Evolutionary conservation across 2,888 invertebrate species (phyloP).

Genomic region (Serrognathus titanus): DNA sequence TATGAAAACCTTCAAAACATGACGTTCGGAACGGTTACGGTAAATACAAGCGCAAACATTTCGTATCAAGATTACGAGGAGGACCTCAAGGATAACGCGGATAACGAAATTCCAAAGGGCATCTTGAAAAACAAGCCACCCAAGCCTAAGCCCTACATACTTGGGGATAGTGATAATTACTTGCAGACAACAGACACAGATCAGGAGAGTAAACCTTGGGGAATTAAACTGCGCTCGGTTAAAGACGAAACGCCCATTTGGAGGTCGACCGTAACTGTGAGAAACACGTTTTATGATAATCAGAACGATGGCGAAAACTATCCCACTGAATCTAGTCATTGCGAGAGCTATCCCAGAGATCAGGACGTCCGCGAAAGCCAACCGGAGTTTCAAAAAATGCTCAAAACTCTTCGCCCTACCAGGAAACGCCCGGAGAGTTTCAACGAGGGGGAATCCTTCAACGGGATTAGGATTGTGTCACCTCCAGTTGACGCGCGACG

Average conservation of each 20-base stretch:
- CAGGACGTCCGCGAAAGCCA: conserved; percentile 21
- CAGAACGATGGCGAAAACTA: neutral
- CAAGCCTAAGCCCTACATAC: conserved; percentile 71
- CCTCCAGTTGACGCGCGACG: conserved; percentile 24
- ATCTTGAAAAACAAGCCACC: conserved; percentile 72
- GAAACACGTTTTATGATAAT: conserved; percentile 37
- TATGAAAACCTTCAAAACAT: conserved; percentile 1
- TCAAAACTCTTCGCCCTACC: conserved; percentile 40
- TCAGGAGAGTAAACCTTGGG: conserved; percentile 49
- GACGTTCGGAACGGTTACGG: conserved; percentile 22
- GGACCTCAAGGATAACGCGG: conserved; percentile 32
- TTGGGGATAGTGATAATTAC: conserved; percentile 63
- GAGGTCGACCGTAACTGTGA: conserved; percentile 49
- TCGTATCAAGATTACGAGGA: conserved; percentile 14
- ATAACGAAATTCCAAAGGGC: conserved; percentile 57
- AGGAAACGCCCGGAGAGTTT: conserved; percentile 21
- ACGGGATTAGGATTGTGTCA: conserved; percentile 23
- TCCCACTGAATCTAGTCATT: neutral
- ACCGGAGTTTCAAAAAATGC: conserved; percentile 43
- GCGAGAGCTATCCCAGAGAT: neutral
- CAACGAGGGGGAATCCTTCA: conserved; percentile 16
- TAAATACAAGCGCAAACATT: conserved; percentile 25
- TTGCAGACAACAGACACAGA: conserved; percentile 28
- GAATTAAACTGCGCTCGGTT: conserved; percentile 51
- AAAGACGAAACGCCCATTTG: conserved; percentile 43